These are phyloP conservation scores for Bombus pascuorum DNA, from an alignment of 1,140 invertebrate genomes.

Conservation along the genomic window DNA sequence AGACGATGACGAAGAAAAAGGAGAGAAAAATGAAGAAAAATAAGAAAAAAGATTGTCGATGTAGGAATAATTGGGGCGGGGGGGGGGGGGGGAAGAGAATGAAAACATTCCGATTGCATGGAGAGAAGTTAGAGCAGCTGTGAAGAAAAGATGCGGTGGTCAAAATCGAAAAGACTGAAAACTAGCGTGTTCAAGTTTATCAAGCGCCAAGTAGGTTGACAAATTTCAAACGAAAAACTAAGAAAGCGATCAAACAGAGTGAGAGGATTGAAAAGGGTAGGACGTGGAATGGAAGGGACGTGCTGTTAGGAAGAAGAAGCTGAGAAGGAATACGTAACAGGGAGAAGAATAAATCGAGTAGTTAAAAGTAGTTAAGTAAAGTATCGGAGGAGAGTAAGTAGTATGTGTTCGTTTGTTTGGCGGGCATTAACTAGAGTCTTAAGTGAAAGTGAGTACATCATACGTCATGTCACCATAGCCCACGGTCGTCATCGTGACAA, in stretches of 20 bases:
- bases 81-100: no score
- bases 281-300: neutral
- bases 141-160: slow-evolving; percentile 7
- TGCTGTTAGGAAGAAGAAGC: neutral
- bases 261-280: neutral
- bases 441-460: slow-evolving; percentile 89
- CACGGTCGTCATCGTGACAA: slow-evolving; percentile 92
- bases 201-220: slow-evolving; percentile 22
- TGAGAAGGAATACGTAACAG: neutral
- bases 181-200: slow-evolving; percentile 26
- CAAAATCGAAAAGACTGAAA: slow-evolving; percentile 12
- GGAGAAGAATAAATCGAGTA: neutral
- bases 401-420: slow-evolving; percentile 67
- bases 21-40: neutral
- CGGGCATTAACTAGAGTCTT: slow-evolving; percentile 84
- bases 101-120: slow-evolving; percentile 7
- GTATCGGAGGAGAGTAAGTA: slow-evolving; percentile 40
- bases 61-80: neutral
- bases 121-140: neutral
- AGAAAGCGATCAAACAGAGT: slow-evolving; percentile 28
- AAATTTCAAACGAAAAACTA: neutral
- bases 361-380: slow-evolving; percentile 17
- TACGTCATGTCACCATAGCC: slow-evolving; percentile 99
- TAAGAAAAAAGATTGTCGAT: neutral
- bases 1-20: neutral